These are phyloP conservation scores for Tillus elongatus DNA, from an alignment of 2,888 invertebrate genomes.

Conservation along the genomic window DNA sequence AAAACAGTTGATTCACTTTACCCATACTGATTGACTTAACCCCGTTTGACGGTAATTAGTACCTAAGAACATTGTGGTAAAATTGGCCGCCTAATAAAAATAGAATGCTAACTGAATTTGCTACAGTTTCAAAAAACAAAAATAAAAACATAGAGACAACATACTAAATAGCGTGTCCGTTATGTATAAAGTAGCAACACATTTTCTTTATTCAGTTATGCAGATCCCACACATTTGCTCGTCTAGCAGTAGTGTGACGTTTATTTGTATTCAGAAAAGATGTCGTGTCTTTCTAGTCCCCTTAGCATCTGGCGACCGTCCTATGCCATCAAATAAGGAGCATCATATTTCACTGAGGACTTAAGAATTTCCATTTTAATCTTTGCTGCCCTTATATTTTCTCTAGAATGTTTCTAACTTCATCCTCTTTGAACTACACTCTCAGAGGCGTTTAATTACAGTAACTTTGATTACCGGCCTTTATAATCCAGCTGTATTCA, in stretches of 20 bases:
- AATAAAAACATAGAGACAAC: too few relatives aligned
- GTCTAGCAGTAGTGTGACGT: slow-evolving; percentile 27
- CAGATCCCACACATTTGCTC: slow-evolving; percentile 26
- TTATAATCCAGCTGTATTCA: too few relatives aligned
- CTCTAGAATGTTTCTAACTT: slow-evolving; percentile 1
- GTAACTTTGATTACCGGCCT: too few relatives aligned
- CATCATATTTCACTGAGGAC: slow-evolving; percentile 35
- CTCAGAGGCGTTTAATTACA: slow-evolving; percentile 6
- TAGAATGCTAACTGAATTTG: too few relatives aligned
- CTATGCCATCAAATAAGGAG: slow-evolving; percentile 28
- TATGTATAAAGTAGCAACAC: too few relatives aligned
- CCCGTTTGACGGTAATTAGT: too few relatives aligned
- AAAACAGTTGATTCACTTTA: too few relatives aligned
- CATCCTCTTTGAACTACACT: slow-evolving; percentile 1
- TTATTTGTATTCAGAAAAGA: slow-evolving; percentile 32
- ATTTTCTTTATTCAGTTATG: slow-evolving; percentile 29
- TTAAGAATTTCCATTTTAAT: slow-evolving; percentile 36
- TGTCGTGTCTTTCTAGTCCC: slow-evolving; percentile 13
- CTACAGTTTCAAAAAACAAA: too few relatives aligned
- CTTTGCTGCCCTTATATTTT: slow-evolving; percentile 18
- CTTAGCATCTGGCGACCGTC: slow-evolving; percentile 21
- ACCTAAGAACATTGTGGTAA: too few relatives aligned
- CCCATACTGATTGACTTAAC: too few relatives aligned
- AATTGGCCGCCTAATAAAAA: too few relatives aligned
- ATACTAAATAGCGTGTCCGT: too few relatives aligned